phyloP scores from a whole-genome alignment of 2,113 vertebrate genomes.

The Mesocricetus auratus region DNA sequence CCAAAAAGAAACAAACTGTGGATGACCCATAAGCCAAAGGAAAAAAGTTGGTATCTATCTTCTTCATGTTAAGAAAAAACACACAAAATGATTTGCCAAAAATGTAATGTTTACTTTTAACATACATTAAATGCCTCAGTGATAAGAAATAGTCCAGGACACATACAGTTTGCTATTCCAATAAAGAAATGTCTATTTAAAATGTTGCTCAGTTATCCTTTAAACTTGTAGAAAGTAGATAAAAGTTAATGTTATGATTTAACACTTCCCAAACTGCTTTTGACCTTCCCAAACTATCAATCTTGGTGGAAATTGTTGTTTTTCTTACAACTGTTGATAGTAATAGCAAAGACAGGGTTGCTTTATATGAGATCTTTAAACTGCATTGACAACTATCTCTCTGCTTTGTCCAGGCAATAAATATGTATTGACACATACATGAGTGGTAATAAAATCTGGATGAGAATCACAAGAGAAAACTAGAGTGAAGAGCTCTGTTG shows the following conservation, averaged over 20 bases:
- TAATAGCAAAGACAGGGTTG: background rate
- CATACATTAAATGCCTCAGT: slow-evolving; percentile 22
- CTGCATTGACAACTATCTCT: background rate
- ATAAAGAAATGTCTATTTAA: background rate
- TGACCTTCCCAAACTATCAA: background rate
- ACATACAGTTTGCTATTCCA: background rate
- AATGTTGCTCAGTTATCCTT: slow-evolving; percentile 19
- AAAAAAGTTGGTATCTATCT: background rate
- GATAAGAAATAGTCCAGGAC: slow-evolving; percentile 43
- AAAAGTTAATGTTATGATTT: background rate
- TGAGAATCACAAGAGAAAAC: background rate
- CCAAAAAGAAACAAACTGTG: background rate
- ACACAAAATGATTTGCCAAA: slow-evolving; percentile 24
- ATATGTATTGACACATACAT: background rate
- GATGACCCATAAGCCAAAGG: slow-evolving; percentile 9
- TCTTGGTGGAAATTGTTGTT: background rate
- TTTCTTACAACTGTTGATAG: background rate
- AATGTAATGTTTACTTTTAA: slow-evolving; percentile 26
- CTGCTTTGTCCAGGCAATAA: background rate
- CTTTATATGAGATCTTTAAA: background rate
- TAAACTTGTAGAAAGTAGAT: background rate
- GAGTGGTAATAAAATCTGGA: background rate
- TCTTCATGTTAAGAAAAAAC: slow-evolving; percentile 40
- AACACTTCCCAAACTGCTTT: slow-evolving; percentile 1
- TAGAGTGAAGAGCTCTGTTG: background rate